phyloP scores from a whole-genome alignment of 2,888 invertebrate species.

The Magallana nippona region DNA sequence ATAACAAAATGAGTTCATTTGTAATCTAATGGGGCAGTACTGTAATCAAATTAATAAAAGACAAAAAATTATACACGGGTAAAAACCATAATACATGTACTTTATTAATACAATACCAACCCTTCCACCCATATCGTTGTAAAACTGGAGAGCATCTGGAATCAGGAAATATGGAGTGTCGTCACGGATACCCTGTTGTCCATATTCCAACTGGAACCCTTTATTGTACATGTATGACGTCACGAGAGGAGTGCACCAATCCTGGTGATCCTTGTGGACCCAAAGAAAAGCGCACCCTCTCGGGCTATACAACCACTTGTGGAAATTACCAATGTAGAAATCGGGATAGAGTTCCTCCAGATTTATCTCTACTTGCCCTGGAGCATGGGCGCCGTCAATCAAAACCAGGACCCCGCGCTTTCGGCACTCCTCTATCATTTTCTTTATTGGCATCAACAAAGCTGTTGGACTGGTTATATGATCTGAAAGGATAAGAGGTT shows the following conservation, averaged over 20 bases:
- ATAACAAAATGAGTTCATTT: no score
- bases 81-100: no score
- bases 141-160: constrained; percentile 63
- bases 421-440: constrained; percentile 68
- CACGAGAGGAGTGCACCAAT: constrained; percentile 60
- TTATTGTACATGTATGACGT: constrained; percentile 60
- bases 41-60: no score
- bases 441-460: constrained; percentile 71
- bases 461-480: constrained; percentile 74
- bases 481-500: constrained; percentile 60
- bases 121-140: constrained; percentile 65
- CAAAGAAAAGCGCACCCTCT: constrained; percentile 74
- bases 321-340: constrained; percentile 75
- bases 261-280: constrained; percentile 60
- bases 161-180: constrained; percentile 58
- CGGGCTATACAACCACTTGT: constrained; percentile 76
- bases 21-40: no score
- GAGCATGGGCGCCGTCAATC: constrained; percentile 77
- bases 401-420: constrained; percentile 67
- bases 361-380: constrained; percentile 74
- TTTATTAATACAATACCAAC: constrained; percentile 44
- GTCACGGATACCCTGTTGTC: constrained; percentile 64
- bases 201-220: constrained; percentile 61
- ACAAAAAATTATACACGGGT: no score
- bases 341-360: constrained; percentile 72